phyloP scores from a whole-genome alignment of 2,797 vertebrate species.

The Hylomyscus alleni region DNA sequence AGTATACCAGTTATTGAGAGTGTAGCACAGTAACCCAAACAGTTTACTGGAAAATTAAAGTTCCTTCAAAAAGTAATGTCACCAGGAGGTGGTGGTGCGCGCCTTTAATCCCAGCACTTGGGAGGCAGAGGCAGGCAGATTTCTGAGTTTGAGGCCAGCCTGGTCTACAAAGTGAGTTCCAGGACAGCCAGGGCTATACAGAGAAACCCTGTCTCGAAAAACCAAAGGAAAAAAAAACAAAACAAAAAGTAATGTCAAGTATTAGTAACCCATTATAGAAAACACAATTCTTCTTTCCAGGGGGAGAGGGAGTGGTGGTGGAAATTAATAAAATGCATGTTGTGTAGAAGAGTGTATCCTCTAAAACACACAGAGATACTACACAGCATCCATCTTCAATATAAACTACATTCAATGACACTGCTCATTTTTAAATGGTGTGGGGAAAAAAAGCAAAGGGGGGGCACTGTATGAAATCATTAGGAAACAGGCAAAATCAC shows the following conservation, averaged over 20 bases:
- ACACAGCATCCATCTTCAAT: conserved; percentile 6
- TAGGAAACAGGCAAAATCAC: conserved; percentile 26
- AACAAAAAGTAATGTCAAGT: conserved; percentile 25
- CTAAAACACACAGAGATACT: conserved; percentile 4
- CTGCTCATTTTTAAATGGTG: conserved; percentile 27
- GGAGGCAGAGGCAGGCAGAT: no score
- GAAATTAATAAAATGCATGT: background rate
- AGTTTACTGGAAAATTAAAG: conserved; percentile 32
- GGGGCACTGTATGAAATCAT: background rate
- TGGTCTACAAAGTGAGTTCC: no score
- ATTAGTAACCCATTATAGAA: background rate
- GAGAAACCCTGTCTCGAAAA: no score
- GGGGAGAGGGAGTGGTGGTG: background rate
- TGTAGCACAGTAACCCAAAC: background rate
- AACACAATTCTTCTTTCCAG: background rate
- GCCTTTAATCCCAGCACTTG: no score
- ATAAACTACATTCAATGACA: background rate
- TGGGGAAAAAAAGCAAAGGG: conserved; percentile 4
- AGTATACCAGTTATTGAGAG: background rate
- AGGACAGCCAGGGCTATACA: no score
- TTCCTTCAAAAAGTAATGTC: conserved; percentile 19
- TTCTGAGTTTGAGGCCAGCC: no score
- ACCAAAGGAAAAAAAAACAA: no score
- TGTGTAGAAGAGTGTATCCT: background rate
- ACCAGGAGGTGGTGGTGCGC: no score